phyloP scores from a whole-genome alignment of 2,113 vertebrate species.

The Scartelaos histophorus region DNA sequence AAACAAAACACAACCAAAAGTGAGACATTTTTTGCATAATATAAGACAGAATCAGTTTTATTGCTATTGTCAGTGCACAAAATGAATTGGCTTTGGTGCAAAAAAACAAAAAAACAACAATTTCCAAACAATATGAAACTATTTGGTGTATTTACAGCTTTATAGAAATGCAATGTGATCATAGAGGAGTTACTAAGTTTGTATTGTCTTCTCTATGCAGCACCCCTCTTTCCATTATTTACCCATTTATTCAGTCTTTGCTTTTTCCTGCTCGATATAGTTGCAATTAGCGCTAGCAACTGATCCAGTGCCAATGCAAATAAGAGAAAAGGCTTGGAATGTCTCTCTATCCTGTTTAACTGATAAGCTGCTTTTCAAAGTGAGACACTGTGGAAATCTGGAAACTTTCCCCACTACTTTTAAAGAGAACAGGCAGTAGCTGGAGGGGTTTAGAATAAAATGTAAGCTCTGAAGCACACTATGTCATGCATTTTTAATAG shows the following conservation, averaged over 20 bases:
- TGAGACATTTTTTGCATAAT: too few species aligned
- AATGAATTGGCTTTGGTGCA: too few species aligned
- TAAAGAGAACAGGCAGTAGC: conserved; percentile 5
- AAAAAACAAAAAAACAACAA: too few species aligned
- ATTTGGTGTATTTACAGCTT: too few species aligned
- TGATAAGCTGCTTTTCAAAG: conserved; percentile 11
- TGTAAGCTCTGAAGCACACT: background rate
- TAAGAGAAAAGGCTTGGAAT: background rate
- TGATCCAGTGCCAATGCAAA: conserved; percentile 15
- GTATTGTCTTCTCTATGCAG: conserved; percentile 12
- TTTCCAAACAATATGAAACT: too few species aligned
- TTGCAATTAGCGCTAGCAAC: conserved; percentile 25
- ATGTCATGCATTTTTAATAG: conserved; percentile 1
- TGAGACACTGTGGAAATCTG: conserved; percentile 12
- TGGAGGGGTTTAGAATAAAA: background rate
- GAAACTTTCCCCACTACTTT: conserved; percentile 19
- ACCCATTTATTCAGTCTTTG: conserved; percentile 20
- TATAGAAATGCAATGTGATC: background rate
- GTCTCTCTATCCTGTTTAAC: background rate
- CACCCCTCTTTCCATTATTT: conserved; percentile 41
- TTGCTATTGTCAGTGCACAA: too few species aligned
- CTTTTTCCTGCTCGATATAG: background rate
- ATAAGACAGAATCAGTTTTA: too few species aligned
- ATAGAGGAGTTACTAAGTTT: background rate
- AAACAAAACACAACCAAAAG: too few species aligned